phyloP scores from a whole-genome alignment of 1,140 invertebrate genomes.

The Heliconius nattereri region DNA sequence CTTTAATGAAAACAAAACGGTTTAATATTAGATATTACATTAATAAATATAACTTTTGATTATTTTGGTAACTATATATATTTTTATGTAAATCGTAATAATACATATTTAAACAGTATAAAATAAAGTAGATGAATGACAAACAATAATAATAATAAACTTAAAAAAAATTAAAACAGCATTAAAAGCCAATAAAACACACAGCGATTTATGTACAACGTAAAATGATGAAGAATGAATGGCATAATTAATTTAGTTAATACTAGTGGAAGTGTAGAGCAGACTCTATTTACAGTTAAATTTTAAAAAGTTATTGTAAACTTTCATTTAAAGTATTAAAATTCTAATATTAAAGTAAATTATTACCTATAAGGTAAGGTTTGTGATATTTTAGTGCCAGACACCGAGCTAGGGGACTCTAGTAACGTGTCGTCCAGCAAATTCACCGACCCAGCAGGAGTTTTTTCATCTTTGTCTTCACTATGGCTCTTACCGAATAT shows the following conservation, averaged over 20 bases:
- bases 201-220: background rate
- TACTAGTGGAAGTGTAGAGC: background rate
- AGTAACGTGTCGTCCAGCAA: conserved; percentile 74
- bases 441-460: conserved; percentile 71
- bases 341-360: background rate
- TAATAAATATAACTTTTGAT: too few species aligned
- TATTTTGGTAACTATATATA: too few species aligned
- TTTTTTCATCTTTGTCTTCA: conserved; percentile 62
- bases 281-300: background rate
- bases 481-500: conserved; percentile 68
- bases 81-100: background rate
- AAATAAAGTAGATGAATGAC: background rate
- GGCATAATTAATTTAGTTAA: background rate
- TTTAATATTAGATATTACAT: too few species aligned
- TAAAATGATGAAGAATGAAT: background rate
- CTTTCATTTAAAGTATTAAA: background rate
- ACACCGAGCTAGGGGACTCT: conserved; percentile 65
- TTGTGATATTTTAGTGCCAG: conserved; percentile 55
- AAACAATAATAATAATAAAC: background rate
- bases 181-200: conserved; percentile 4
- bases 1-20: background rate
- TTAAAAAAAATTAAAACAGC: conserved; percentile 11
- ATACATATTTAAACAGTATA: background rate
- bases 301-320: background rate
- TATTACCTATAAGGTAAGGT: conserved; percentile 57